Percentiles rank a stretch among this genome's conserved stretches.
Conservation (phyloP, 1,140 invertebrate species). For the Tetragonula clypearis region DNA sequence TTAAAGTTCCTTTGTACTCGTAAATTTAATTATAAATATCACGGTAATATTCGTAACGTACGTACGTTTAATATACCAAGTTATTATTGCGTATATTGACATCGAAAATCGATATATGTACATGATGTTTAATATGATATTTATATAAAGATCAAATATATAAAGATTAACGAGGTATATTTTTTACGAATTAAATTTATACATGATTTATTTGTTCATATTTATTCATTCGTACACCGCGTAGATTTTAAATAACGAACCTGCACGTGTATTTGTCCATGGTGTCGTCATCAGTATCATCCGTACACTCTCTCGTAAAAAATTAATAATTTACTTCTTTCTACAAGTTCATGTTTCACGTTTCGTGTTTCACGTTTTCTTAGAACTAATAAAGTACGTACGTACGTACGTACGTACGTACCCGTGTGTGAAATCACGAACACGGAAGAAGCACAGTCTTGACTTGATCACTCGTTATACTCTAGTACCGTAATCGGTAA, state of each 20-base stretch:
- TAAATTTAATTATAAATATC: not conserved
- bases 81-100: constrained; percentile 29
- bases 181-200: not conserved
- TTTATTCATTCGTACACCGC: constrained; percentile 4
- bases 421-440: not conserved
- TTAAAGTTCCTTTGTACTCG: constrained; percentile 17
- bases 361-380: not conserved
- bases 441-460: not conserved
- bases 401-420: not conserved
- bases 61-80: not conserved
- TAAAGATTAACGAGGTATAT: not conserved
- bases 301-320: too few species aligned
- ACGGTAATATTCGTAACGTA: not conserved
- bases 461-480: constrained; percentile 33
- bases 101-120: constrained; percentile 2
- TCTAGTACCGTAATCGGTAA: constrained; percentile 47
- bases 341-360: too few species aligned
- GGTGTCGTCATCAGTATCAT: too few species aligned
- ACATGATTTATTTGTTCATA: not conserved
- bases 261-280: not conserved
- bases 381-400: not conserved
- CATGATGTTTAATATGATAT: constrained; percentile 15
- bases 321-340: too few species aligned
- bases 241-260: not conserved
- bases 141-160: constrained; percentile 34